Evolutionary conservation across 2,113 vertebrate species (phyloP).

Genomic region (Calidris pygmaea): DNA sequence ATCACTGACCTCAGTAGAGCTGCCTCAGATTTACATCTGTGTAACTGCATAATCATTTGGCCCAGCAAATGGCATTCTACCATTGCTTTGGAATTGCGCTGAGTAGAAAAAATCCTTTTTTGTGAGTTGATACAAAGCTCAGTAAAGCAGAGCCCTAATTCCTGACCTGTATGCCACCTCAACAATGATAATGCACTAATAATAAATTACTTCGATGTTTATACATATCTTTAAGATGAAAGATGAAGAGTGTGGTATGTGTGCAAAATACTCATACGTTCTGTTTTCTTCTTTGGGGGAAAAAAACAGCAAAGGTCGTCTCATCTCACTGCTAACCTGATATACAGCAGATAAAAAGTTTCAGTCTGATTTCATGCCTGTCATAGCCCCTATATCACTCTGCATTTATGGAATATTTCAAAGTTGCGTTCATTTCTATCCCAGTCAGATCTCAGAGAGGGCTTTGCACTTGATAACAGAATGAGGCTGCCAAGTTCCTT

Average conservation of each 20-base stretch:
- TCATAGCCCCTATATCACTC: conserved; percentile 25
- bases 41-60: not conserved
- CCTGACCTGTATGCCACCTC: not conserved
- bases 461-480: conserved; percentile 36
- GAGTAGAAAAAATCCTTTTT: not conserved
- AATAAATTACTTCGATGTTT: not conserved
- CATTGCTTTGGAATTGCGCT: too few relatives aligned
- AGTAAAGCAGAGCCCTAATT: not conserved
- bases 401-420: conserved; percentile 58
- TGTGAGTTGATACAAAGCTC: not conserved
- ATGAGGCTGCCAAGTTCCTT: conserved; percentile 34
- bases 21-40: not conserved
- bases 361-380: conserved; percentile 57
- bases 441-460: not conserved
- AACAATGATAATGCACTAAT: not conserved
- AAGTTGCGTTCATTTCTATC: conserved; percentile 37
- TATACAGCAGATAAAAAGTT: conserved; percentile 45
- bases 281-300: not conserved
- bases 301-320: not conserved
- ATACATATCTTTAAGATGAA: not conserved
- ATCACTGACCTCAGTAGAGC: fast-evolving
- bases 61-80: not conserved
- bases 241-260: not conserved
- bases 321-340: not conserved
- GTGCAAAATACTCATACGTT: not conserved